Conservation (phyloP, 2,113 vertebrate genomes). For the Mesitornis unicolor region DNA sequence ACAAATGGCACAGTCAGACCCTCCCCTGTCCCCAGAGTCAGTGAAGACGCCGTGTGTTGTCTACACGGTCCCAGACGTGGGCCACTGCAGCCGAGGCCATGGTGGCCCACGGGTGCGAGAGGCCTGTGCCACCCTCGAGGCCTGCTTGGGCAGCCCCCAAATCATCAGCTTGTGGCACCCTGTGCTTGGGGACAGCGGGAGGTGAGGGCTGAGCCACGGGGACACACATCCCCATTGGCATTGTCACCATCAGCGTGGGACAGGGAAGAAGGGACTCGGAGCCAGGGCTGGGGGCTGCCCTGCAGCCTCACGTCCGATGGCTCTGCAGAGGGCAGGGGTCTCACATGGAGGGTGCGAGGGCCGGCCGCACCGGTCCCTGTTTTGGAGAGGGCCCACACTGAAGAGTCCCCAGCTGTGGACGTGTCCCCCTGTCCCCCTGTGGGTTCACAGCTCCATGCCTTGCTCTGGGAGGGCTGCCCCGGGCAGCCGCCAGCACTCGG, state of each 20-base stretch:
- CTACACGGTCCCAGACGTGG: fast-evolving
- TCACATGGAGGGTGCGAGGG: too few relatives aligned
- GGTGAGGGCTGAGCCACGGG: not conserved
- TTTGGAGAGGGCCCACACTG: not conserved
- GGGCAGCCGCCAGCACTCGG: fast-evolving
- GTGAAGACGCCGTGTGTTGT: fast-evolving
- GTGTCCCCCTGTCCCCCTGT: too few relatives aligned
- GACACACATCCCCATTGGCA: fast-evolving
- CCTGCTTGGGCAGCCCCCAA: not conserved
- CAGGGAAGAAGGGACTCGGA: not conserved
- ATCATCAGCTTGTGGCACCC: not conserved
- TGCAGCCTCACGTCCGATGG: fast-evolving
- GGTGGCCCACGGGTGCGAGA: fast-evolving
- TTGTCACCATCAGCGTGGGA: fast-evolving
- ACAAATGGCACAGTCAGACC: fast-evolving
- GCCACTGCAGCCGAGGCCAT: fast-evolving
- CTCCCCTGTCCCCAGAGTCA: not conserved
- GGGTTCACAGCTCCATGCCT: not conserved
- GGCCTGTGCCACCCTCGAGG: not conserved
- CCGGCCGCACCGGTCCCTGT: fast-evolving
- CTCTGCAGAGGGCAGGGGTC: not conserved
- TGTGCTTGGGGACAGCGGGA: fast-evolving
- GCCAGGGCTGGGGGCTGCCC: not conserved
- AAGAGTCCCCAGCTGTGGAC: fast-evolving
- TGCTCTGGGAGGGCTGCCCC: not conserved